Percentiles rank a stretch among this genome's conserved stretches.
These are phyloP conservation scores for Blastomussa wellsi DNA, from an alignment of 92 coral and sea anemone species.

Conservation along the genomic window DNA sequence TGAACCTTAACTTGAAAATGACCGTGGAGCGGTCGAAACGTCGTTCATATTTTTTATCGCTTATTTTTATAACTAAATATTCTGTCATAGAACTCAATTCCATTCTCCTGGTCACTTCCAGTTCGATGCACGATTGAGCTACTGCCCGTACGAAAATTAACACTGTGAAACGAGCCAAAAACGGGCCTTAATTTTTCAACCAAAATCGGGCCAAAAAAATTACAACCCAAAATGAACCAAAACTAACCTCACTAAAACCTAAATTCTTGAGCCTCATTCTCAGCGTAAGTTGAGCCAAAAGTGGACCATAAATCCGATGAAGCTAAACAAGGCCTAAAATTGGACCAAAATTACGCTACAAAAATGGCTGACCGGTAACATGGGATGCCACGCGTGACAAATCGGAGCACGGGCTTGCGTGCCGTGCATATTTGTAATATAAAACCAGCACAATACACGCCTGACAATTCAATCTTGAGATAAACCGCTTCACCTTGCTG, in stretches of 20 bases:
- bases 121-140: too few species aligned
- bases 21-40: too few species aligned
- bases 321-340: not conserved
- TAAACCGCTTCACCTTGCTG: too few species aligned
- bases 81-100: too few species aligned
- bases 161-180: not conserved
- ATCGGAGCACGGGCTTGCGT: not conserved
- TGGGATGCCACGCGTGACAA: not conserved
- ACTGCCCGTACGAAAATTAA: slow-evolving; percentile 33
- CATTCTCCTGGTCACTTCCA: too few species aligned
- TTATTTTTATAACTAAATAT: too few species aligned
- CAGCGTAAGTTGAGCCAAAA: not conserved
- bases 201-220: not conserved
- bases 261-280: not conserved
- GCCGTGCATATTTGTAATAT: not conserved
- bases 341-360: slow-evolving; percentile 3
- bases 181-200: not conserved
- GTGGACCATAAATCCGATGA: not conserved
- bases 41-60: too few species aligned
- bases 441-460: not conserved
- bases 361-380: not conserved
- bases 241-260: slow-evolving; percentile 27
- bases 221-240: slow-evolving; percentile 27
- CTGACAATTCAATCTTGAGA: too few species aligned
- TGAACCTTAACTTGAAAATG: too few species aligned